Conservation (phyloP, 2,888 invertebrate species). For the Escarpia spicata region DNA sequence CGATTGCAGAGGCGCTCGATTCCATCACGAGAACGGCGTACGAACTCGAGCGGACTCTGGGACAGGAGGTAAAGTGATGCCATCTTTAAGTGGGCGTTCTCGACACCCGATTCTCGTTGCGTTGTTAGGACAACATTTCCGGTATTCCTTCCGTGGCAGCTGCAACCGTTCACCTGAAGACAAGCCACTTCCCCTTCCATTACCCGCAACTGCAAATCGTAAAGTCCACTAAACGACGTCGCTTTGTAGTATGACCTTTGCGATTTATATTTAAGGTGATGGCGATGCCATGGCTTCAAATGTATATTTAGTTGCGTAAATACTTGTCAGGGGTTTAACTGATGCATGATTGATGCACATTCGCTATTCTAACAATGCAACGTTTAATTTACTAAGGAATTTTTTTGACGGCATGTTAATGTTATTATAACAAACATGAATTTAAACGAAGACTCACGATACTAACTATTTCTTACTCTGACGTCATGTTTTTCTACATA, state of each 20-base stretch:
- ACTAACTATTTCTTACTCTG: background rate
- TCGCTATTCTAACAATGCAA: background rate
- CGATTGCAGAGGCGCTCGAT: background rate
- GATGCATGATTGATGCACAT: background rate
- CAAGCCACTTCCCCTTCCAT: background rate
- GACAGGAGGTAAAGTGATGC: background rate
- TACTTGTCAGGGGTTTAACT: background rate
- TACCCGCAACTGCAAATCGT: background rate
- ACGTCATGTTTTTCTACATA: too few species aligned
- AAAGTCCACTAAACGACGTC: background rate
- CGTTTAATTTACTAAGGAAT: background rate
- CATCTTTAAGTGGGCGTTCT: background rate
- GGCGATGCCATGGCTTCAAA: background rate
- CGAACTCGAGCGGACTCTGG: background rate
- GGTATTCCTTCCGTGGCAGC: background rate
- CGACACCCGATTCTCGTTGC: background rate
- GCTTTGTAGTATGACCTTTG: background rate
- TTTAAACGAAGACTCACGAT: background rate
- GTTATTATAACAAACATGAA: background rate
- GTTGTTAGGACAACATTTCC: background rate
- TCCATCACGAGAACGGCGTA: background rate
- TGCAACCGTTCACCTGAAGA: background rate
- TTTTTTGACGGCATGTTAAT: background rate
- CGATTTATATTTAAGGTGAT: background rate
- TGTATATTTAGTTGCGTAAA: conserved; percentile 6